Conservation (phyloP, 2,113 vertebrate genomes). For the Marcusenius ussheri region DNA sequence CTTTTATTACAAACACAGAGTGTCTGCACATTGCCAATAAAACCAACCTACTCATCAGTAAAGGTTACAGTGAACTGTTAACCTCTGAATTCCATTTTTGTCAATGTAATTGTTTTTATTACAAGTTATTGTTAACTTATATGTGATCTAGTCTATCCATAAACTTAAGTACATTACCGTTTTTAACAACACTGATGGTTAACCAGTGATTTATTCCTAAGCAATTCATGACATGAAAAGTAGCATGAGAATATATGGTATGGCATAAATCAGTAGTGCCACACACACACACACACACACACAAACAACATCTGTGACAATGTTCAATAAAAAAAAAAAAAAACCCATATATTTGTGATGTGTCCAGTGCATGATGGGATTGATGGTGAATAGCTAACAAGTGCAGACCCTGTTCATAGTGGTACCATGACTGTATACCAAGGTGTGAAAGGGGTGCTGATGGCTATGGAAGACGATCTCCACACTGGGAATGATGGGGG, state of each 20-base stretch:
- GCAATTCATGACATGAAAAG: conserved; percentile 67
- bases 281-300: not conserved
- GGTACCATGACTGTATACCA: not conserved
- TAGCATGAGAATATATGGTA: conserved; percentile 59
- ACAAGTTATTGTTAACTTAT: not conserved
- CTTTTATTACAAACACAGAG: not conserved
- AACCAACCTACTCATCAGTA: not conserved
- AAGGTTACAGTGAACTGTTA: not conserved
- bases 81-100: not conserved
- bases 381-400: not conserved
- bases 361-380: conserved; percentile 53
- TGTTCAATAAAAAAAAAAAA: conserved; percentile 47
- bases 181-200: conserved; percentile 44
- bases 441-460: conserved; percentile 16
- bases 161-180: not conserved
- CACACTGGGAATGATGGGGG: not conserved
- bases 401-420: not conserved
- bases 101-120: not conserved
- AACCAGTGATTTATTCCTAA: conserved; percentile 71
- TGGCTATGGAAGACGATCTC: not conserved
- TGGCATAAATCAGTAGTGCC: conserved; percentile 38
- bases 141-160: not conserved
- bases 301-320: not conserved
- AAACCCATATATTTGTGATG: conserved; percentile 48
- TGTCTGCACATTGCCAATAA: not conserved